A percentile compares a stretch with the other conserved stretches of the same genome.
Evolutionary conservation across 2,797 vertebrate species (phyloP).

Genomic region (Cuniculus paca): DNA sequence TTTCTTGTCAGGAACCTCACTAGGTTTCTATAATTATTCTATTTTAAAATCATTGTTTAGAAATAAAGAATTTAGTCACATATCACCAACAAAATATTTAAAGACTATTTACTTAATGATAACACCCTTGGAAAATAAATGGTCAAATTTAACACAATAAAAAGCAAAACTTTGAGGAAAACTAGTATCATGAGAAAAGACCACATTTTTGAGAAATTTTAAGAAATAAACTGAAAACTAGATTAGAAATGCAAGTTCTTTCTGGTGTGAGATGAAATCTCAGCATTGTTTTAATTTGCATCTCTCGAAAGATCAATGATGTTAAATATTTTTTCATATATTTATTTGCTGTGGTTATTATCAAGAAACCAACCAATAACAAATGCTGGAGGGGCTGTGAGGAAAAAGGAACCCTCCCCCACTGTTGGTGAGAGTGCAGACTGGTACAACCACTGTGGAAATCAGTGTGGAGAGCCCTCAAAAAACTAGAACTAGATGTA

Average conservation of each 20-base stretch:
- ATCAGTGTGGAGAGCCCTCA: too few relatives aligned
- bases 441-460: too few relatives aligned
- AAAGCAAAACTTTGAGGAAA: neutral
- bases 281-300: too few relatives aligned
- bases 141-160: slow-evolving; percentile 8
- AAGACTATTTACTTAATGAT: neutral
- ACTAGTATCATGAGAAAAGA: slow-evolving; percentile 42
- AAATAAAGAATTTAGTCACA: neutral
- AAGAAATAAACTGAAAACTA: slow-evolving; percentile 23
- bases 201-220: neutral
- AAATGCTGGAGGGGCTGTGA: too few relatives aligned
- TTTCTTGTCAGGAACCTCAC: neutral
- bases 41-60: slow-evolving; percentile 2
- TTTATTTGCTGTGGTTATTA: too few relatives aligned
- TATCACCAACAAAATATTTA: neutral
- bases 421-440: too few relatives aligned
- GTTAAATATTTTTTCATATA: too few relatives aligned
- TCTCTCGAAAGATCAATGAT: too few relatives aligned
- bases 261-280: too few relatives aligned
- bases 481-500: too few relatives aligned
- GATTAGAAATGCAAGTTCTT: slow-evolving; percentile 51
- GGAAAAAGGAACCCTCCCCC: too few relatives aligned
- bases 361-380: too few relatives aligned
- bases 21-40: neutral
- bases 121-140: slow-evolving; percentile 19